Evolutionary conservation across 2,113 vertebrate species (phyloP).

Genomic region (Hydropotes inermis): DNA sequence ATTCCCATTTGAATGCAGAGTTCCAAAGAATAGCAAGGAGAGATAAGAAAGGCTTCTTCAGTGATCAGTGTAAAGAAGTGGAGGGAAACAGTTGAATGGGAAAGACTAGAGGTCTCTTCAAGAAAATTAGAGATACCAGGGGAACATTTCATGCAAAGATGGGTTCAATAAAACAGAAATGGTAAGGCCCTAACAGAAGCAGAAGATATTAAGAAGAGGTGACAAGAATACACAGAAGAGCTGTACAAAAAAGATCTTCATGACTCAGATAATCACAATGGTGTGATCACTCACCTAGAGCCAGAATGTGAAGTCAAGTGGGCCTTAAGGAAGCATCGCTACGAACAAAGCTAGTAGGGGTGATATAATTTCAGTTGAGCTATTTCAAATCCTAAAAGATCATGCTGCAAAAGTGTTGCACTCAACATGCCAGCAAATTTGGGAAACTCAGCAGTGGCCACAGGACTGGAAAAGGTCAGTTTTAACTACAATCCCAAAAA

Average conservation of each 20-base stretch:
- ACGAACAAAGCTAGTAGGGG: background rate
- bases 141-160: background rate
- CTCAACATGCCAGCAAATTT: background rate
- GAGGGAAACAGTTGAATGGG: background rate
- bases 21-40: background rate
- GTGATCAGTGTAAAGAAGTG: background rate
- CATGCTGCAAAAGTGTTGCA: background rate
- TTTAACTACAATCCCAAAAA: background rate
- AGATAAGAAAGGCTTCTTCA: background rate
- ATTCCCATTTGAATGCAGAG: background rate
- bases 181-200: no score
- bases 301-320: background rate
- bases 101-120: background rate
- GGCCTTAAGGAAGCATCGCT: background rate
- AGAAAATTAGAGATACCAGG: background rate
- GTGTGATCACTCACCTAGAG: background rate
- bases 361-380: background rate
- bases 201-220: background rate
- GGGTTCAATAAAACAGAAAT: background rate
- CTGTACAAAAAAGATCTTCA: background rate
- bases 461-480: background rate
- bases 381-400: background rate
- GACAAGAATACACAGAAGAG: background rate
- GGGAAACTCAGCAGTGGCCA: background rate
- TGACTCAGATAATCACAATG: background rate